Evolutionary conservation across 2,888 invertebrate genomes (phyloP), one percentile per base, ranked within the genome.

Genomic region (Parnassius smintheus): DNA sequence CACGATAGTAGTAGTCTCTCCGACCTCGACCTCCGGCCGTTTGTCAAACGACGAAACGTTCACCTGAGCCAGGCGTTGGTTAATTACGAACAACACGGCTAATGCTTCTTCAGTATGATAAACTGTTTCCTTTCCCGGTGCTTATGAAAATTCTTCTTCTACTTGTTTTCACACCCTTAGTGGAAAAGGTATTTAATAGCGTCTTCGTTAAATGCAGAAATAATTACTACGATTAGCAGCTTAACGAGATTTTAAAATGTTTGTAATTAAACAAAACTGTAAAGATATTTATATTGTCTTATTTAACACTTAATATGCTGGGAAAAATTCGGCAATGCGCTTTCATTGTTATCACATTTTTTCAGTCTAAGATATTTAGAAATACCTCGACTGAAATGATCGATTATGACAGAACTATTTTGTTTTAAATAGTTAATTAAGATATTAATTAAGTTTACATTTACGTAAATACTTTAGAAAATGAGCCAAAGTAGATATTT

Each of bases 71-170:
- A 69, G 70, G 70, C 71, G 66, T 66, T 75, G 76, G 83, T 88
- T 89, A 90, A 91, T 91, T 90, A 82, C 83, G 75, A 83, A 81
- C 83, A 83, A 77, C 83, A 79, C 78, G 75, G 81, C 71, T 85
- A 85, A 85, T 82, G 83, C 82, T 80, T 81, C 75, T 77, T 78
- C 75, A 78, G 79, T 77, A 81, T 88, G 89, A 91, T 88, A 77
- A 80, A 90, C 78, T 73, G 84, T 75, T 89, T 90, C 89, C 89
- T 80, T 75, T 78, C 56, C 61, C 59, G 59, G 56, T 65, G 55
- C 67, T 62, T 63, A 61, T 64, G 66, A 68, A 70, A 68, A 68
- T 68, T 72, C 35, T 35, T 35, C 35, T 65, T 25, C 45, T 50
- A 44, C 46, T 59, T 62, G 49, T 49, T 49, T 49, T 49, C 49